Evolutionary conservation across 2,797 vertebrate species (phyloP).

Genomic region (Luscinia megarhynchos): DNA sequence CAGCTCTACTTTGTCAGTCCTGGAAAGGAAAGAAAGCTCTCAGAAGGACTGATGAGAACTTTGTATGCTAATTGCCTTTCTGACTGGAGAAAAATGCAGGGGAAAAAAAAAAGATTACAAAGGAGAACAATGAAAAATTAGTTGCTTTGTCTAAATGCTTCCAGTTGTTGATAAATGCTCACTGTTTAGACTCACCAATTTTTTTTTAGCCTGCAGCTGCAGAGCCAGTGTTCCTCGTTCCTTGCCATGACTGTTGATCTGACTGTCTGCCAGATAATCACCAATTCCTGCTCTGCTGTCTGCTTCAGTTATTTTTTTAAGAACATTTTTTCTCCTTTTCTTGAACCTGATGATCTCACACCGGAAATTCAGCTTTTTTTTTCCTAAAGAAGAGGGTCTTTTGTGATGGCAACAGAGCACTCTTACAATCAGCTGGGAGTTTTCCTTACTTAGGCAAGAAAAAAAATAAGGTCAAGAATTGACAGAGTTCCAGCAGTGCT

Average conservation of each 20-base stretch:
- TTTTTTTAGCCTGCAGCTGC: constrained; percentile 72
- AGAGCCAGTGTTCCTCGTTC: constrained; percentile 75
- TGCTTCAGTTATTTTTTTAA: constrained; percentile 71
- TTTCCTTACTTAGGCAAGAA: constrained; percentile 78
- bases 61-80: constrained; percentile 22
- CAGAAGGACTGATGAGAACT: constrained; percentile 16
- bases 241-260: constrained; percentile 81
- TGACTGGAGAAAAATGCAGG: constrained; percentile 1
- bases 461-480: constrained; percentile 80
- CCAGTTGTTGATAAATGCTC: constrained; percentile 71
- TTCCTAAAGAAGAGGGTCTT: constrained; percentile 83
- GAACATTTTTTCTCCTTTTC: constrained; percentile 77
- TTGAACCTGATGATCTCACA: constrained; percentile 85
- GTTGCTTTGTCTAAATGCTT: constrained; percentile 68
- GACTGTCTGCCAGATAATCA: constrained; percentile 77
- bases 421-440: constrained; percentile 82
- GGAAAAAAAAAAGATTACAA: not conserved
- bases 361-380: constrained; percentile 85
- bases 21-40: not conserved
- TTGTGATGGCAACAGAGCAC: constrained; percentile 84
- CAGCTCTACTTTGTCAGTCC: not conserved
- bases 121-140: constrained; percentile 71
- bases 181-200: constrained; percentile 47
- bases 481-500: constrained; percentile 76
- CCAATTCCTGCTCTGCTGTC: constrained; percentile 79